Base-by-base conservation (phyloP, 2,797 vertebrate genomes). In the Pogoniulus pusillus region DNA sequence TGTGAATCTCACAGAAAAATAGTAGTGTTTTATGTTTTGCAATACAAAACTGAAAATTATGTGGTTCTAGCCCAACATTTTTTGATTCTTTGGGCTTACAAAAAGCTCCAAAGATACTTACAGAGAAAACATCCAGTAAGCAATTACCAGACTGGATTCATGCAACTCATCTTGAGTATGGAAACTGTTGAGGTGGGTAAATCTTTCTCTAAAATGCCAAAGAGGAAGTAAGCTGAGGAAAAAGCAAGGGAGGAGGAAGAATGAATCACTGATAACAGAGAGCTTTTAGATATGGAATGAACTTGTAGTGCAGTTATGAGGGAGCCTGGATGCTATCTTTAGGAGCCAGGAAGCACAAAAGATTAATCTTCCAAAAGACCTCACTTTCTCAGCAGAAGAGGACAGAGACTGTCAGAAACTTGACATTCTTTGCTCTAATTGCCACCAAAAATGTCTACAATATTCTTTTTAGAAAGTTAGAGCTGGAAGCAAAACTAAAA, bases 311-410 rank as follows among this genome's bases (percentile, higher is more conserved):
- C 68, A 62, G 82, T 58, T 30, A 78, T 4, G 14, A 35, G 26
- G 69, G 43, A 85, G 79, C 53, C 68, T 64, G 85, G 41, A 30
- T 84, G 58, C 69, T 95, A 86, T 88, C 69, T 94, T 86, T 82
- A 90, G 83, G 54, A 95, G 51, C n/a, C 71, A 93, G 93, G 79
- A 95, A 87, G 53, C 49, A 77, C 39, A 7, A 17, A 86, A 82
- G 65, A 94, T 94, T 85, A 95, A 80, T 90, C 64, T 91, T 90
- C 71, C 45, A 62, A 84, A 90, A 62, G 77, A 34, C 60, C 69
- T 84, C 43, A 43, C 73, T 79, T 58, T 23, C n/a, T 41, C 65
- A 84, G 81, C 60, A 92, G 75, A 95, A 86, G 62, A 71, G 55
- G 10, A 87, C 16, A 82, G 51, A 34, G 0, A 0, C 29, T 73